Conservation (phyloP, 2,113 vertebrate species). For the sheep (Ovis aries) region ARS-UI_Ramb_v3.0 NC_056071.1:14058001-14058500, state of each 20-base stretch:
- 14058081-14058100: neutral
- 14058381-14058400: neutral
- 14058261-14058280: neutral
- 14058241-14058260: neutral
- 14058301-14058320: neutral
- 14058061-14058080: neutral
- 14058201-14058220: neutral
- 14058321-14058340: neutral
- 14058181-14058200: neutral
- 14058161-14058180: neutral
- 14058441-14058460: neutral
- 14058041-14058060: neutral
- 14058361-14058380: neutral
- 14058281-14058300: neutral
- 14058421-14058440: neutral
- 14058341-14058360: accelerated
- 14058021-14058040: neutral
- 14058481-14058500: neutral
- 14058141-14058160: neutral
- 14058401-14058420: neutral
- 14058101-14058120: neutral
- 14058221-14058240: neutral
- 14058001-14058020: neutral
- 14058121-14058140: neutral
- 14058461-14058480: accelerated